Evolutionary conservation across 2,888 invertebrate genomes (phyloP), one percentile per base, ranked within the genome.

Genomic region (Cancer borealis): DNA sequence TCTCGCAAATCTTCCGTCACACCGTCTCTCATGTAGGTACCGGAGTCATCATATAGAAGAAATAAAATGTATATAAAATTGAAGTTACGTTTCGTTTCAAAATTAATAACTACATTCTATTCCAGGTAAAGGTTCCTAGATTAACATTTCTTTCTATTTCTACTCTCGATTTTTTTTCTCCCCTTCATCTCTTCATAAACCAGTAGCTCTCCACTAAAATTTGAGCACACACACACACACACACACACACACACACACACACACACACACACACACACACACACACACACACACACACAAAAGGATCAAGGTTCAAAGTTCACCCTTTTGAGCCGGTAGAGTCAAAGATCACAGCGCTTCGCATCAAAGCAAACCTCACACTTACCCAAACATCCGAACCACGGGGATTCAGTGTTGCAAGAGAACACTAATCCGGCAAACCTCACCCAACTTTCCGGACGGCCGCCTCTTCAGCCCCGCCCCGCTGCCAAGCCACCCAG

Each of bases 211-310:
- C 54, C 54, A 54, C 12, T 12, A 54, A 54, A 54, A 10, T 17
- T 17, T 54, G 54, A 54, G 17, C 14, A 17, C 17, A 12, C 54
- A 54, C 49, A 49, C 49, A 0, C 49, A 49, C 30, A 91, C 54
- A 60, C 91, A 91, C 60, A 54, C 91, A 91, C 60, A 54, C 60
- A 30, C 91, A 54, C 60, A 54, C 60, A 91, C 91, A 54, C 91
- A 54, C 60, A 54, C 91, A 54, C 91, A 60, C 60, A 91, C 90
- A 90, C 90, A 90, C 60, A 89, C 89, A 89, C 89, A 46, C 17
- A 45, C 47, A 89, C 89, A 89, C 17, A 46, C 10, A 89, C 1
- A 89, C 30, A 91, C 90, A 54, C 60, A 91, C 60, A 60, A 39
- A 4, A 89, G 89, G 8, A 46, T 26, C 54, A 4, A 54, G 54